Conservation (phyloP, 2,888 invertebrate species). For the Ichneumoninae sp. region DNA sequence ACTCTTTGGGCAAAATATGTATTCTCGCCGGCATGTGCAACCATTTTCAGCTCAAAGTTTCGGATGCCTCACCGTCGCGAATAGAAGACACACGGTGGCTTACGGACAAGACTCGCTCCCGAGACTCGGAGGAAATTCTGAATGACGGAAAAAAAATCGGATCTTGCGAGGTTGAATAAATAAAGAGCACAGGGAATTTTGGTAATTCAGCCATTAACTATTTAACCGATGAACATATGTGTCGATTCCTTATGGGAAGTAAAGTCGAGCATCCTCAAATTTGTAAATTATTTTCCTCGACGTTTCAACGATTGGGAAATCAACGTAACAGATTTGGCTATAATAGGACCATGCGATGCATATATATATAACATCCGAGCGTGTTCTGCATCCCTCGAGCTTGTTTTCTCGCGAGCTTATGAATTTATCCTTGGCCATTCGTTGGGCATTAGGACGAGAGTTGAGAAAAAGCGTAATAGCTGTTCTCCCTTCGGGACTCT, state of each 20-base stretch:
- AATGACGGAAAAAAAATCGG: slow-evolving; percentile 7
- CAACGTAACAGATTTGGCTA: not conserved
- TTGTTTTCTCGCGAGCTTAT: slow-evolving; percentile 82
- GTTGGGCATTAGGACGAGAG: slow-evolving; percentile 81
- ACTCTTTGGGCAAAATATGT: slow-evolving; percentile 56
- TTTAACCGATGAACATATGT: not conserved
- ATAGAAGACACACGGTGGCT: slow-evolving; percentile 17
- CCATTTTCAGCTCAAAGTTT: slow-evolving; percentile 59
- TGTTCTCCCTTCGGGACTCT: slow-evolving; percentile 75
- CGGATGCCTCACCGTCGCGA: slow-evolving; percentile 39
- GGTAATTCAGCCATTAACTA: not conserved
- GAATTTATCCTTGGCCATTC: slow-evolving; percentile 83
- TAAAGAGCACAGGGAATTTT: not conserved
- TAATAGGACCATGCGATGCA: slow-evolving; percentile 41
- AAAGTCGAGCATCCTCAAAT: not conserved
- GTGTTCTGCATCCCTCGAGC: slow-evolving; percentile 72
- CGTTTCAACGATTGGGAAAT: not conserved
- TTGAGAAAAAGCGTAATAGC: slow-evolving; percentile 75
- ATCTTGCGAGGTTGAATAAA: not conserved
- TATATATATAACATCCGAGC: slow-evolving; percentile 39
- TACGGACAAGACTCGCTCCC: slow-evolving; percentile 12
- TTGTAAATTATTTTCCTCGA: not conserved
- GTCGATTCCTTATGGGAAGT: not conserved
- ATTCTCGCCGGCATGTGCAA: slow-evolving; percentile 45
- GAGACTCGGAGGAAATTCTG: slow-evolving; percentile 21